Evolutionary conservation across 2,113 vertebrate genomes (phyloP).

Genomic region (Pollimyrus isidori): DNA sequence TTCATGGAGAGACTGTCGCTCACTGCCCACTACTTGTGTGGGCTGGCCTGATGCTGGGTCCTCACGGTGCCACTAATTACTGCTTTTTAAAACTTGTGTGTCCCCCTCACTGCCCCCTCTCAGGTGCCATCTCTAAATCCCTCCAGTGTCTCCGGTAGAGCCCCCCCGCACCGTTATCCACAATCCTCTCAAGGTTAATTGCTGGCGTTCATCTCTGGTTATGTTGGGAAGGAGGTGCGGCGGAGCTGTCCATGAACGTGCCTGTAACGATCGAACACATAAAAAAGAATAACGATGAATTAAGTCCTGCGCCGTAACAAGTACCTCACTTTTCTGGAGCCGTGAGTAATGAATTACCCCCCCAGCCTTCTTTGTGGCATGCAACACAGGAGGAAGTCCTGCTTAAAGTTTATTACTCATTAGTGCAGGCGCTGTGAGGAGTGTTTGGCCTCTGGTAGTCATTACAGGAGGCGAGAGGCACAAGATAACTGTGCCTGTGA

Average conservation of each 20-base stretch:
- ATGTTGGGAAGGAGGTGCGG: conserved; percentile 14
- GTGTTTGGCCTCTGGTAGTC: conserved; percentile 26
- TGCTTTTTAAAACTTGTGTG: conserved; percentile 35
- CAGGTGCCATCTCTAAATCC: neutral
- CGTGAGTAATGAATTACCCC: conserved; percentile 15
- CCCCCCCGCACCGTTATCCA: neutral
- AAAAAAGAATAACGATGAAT: conserved; percentile 1
- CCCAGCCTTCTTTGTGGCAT: conserved; percentile 12
- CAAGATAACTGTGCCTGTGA: conserved; percentile 30
- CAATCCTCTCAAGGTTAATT: conserved; percentile 28
- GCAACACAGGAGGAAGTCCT: conserved; percentile 26
- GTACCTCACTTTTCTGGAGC: neutral
- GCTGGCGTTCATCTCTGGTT: conserved; percentile 25
- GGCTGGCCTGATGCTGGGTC: conserved; percentile 32
- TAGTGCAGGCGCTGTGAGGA: conserved; percentile 26
- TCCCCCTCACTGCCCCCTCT: conserved; percentile 10
- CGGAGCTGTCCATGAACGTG: neutral
- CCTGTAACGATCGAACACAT: neutral
- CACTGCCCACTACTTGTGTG: conserved; percentile 21
- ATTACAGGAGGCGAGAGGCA: conserved; percentile 38
- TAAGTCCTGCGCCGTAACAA: neutral
- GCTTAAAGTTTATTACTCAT: conserved; percentile 42
- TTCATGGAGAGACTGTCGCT: conserved; percentile 14
- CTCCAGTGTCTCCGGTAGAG: neutral
- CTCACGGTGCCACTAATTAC: conserved; percentile 48